Conservation (phyloP, 2,888 invertebrate genomes). For the Hedychridium roseum region DNA sequence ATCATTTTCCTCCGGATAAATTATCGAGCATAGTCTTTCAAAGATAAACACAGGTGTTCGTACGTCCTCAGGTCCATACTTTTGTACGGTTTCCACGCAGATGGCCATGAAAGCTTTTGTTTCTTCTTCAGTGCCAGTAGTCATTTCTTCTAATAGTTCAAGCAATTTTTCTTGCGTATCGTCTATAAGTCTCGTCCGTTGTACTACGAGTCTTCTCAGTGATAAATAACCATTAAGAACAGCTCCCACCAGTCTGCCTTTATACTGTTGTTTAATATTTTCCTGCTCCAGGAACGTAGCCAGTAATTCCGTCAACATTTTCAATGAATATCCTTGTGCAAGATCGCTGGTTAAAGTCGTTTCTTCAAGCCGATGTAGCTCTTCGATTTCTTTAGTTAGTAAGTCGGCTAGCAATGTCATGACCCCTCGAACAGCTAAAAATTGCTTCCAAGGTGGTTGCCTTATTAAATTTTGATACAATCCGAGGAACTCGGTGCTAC, state of each 20-base stretch:
- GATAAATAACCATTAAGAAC: slow-evolving; percentile 95
- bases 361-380: slow-evolving; percentile 88
- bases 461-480: slow-evolving; percentile 87
- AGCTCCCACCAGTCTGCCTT: slow-evolving; percentile 86
- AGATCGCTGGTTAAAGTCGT: slow-evolving; percentile 93
- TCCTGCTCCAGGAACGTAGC: slow-evolving; percentile 88
- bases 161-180: slow-evolving; percentile 95
- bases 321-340: slow-evolving; percentile 91
- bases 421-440: slow-evolving; percentile 87
- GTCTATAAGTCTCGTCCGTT: slow-evolving; percentile 92
- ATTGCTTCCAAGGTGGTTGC: slow-evolving; percentile 92
- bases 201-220: slow-evolving; percentile 88
- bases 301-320: slow-evolving; percentile 87
- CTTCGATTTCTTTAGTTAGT: slow-evolving; percentile 87
- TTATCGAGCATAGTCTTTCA: slow-evolving; percentile 95
- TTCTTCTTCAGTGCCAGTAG: slow-evolving; percentile 94
- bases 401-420: slow-evolving; percentile 84
- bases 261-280: slow-evolving; percentile 88
- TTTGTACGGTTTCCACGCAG: slow-evolving; percentile 94
- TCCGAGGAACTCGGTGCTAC: slow-evolving; percentile 88
- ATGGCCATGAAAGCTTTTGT: slow-evolving; percentile 97
- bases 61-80: slow-evolving; percentile 89
- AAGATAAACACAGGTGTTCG: slow-evolving; percentile 98
- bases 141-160: slow-evolving; percentile 94
- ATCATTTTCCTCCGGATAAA: slow-evolving; percentile 97